phyloP scores from a whole-genome alignment of 2,797 vertebrate species.

The Hipposideros larvatus region DNA sequence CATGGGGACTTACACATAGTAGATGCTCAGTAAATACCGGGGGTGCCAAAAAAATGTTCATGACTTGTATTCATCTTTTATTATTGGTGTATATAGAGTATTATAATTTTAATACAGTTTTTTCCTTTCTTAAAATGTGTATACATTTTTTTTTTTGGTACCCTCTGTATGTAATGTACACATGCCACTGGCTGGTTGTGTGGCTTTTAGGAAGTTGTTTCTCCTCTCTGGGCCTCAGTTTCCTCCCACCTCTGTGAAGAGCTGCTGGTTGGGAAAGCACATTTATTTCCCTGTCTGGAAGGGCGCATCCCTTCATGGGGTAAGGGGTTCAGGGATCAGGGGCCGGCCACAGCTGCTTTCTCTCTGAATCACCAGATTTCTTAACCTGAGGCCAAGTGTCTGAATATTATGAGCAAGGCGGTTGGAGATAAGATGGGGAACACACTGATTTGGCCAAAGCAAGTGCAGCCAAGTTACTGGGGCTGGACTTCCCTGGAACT shows the following conservation, averaged over 20 bases:
- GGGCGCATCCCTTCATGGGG: not conserved
- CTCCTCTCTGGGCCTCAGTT: not conserved
- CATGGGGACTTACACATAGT: no score
- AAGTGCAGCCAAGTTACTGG: not conserved
- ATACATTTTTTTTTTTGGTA: no score
- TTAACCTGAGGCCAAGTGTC: not conserved
- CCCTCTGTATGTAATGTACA: no score
- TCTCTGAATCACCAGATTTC: slow-evolving; percentile 66
- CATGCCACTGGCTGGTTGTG: fast-evolving
- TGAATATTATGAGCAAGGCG: slow-evolving; percentile 33
- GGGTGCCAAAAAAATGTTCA: no score
- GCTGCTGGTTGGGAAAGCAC: not conserved
- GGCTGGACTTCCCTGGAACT: not conserved
- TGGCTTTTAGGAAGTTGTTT: not conserved
- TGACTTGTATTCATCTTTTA: no score
- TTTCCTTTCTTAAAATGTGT: no score
- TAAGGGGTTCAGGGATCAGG: not conserved
- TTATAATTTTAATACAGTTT: no score
- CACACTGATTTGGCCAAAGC: not conserved
- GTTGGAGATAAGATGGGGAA: slow-evolving; percentile 64
- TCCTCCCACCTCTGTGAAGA: not conserved
- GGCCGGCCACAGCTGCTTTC: not conserved
- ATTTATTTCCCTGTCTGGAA: not conserved
- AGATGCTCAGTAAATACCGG: not conserved
- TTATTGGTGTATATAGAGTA: no score